Evolutionary conservation across 2,113 vertebrate species (phyloP).

Genomic region (Cyprinodon tularosa): DNA sequence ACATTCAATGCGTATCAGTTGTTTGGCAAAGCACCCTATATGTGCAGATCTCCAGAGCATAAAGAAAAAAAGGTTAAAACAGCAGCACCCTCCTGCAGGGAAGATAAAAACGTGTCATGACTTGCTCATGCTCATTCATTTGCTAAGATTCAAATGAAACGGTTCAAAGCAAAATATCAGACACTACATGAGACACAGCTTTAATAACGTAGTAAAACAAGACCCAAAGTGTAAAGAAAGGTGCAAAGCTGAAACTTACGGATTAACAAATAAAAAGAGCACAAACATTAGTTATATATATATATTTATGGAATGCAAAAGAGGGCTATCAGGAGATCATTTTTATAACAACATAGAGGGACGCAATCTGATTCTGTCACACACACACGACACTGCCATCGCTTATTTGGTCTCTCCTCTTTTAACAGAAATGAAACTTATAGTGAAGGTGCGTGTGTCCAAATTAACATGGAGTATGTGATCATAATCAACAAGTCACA

Average conservation of each 20-base stretch:
- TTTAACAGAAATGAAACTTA: constrained; percentile 73
- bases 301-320: no score
- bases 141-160: neutral
- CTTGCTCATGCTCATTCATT: neutral
- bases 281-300: no score
- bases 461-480: neutral
- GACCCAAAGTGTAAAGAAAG: no score
- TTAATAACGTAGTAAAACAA: no score
- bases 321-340: no score
- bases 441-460: neutral
- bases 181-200: neutral
- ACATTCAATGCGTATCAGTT: neutral
- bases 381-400: neutral
- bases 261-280: no score
- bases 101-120: neutral
- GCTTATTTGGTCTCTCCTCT: constrained; percentile 18
- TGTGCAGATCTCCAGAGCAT: neutral
- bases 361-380: neutral
- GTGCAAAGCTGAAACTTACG: no score
- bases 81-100: no score
- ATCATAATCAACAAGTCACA: neutral
- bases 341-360: neutral
- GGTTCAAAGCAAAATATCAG: neutral
- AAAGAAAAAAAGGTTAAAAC: no score
- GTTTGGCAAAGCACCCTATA: neutral